Base-by-base conservation (phyloP, 2,888 invertebrate species). In the Scelioninae gen. 1 region DNA sequence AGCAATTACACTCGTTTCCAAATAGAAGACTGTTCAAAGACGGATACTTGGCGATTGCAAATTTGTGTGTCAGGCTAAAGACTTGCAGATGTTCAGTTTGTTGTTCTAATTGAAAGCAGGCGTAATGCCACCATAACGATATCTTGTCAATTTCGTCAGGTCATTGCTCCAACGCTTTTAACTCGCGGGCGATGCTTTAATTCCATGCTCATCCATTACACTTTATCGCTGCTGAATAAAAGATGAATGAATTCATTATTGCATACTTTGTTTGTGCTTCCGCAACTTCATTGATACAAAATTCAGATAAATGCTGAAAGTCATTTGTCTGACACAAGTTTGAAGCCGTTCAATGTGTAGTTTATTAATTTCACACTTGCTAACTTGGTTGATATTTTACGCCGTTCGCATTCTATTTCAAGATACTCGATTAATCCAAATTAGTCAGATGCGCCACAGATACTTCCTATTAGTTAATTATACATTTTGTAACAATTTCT, bases 181-280 rank as follows among this genome's bases (percentile, higher is more conserved):
- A n/a, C n/a, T n/a, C n/a, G n/a, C n/a, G n/a, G n/a, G 72, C 53
- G 32, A 65, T 66, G 63, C 40, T 66, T 62, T 16, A 66, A 72
- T 51, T 58, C 76, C 56, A 65, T 76, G 58, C 58, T 51, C 78
- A 63, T 66, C 74, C 76, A 71, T 76, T 77, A 77, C 72, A 55
- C 53, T 72, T 77, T 66, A 77, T 77, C 77, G 72, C 62, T 32
- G 53, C 58, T 69, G 68, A 75, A 75, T 81, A 75, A 81, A 81
- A 75, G 80, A 81, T 75, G 80, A 81, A 81, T 81, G 75, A 81
- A 81, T 81, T 81, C 68, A 68, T 81, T 72, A 79, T 79, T 74
- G 47, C 60, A 23, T 23, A 74, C 62, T 80, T 80, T 74, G 68
- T 74, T 80, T 62, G 80, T 55, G 49, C 62, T 55, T 68, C 66